Evolutionary conservation across 2,888 invertebrate species (phyloP).

Genomic region (Acanthosoma haemorrhoidale): DNA sequence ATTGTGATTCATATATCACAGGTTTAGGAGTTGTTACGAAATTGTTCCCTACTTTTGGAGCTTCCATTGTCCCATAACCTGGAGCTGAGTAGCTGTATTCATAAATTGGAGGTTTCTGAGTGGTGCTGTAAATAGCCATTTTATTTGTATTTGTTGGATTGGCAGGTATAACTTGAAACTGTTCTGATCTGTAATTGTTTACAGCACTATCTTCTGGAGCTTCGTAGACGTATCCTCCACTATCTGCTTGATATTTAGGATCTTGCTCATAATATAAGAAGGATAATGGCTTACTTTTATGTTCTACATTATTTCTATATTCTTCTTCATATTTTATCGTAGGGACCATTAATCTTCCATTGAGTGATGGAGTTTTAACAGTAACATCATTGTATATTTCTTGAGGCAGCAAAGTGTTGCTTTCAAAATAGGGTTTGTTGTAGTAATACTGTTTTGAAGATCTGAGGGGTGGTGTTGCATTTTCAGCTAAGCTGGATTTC

Average conservation of each 20-base stretch:
- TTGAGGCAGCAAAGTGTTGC: constrained; percentile 31
- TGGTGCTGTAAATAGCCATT: constrained; percentile 14
- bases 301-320: background rate
- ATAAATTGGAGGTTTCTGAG: constrained; percentile 40
- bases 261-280: constrained; percentile 19
- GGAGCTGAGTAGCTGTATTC: constrained; percentile 42
- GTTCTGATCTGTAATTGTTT: constrained; percentile 45
- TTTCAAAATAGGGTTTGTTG: constrained; percentile 21
- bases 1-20: constrained; percentile 44
- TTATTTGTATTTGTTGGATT: background rate
- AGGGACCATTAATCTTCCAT: constrained; percentile 2
- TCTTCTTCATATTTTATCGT: constrained; percentile 9
- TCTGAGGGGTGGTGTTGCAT: background rate
- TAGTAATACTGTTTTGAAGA: background rate
- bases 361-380: constrained; percentile 29
- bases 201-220: constrained; percentile 46
- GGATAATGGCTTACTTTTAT: constrained; percentile 21
- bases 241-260: constrained; percentile 22
- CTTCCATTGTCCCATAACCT: constrained; percentile 39
- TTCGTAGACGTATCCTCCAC: constrained; percentile 36
- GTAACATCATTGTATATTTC: constrained; percentile 31
- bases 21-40: constrained; percentile 48
- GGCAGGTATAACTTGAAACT: background rate
- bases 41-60: constrained; percentile 47
- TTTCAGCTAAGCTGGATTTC: background rate